Evolutionary conservation across 2,797 vertebrate genomes (phyloP), one percentile per base, ranked within the genome.

Genomic region (Enteromius anoplus): DNA sequence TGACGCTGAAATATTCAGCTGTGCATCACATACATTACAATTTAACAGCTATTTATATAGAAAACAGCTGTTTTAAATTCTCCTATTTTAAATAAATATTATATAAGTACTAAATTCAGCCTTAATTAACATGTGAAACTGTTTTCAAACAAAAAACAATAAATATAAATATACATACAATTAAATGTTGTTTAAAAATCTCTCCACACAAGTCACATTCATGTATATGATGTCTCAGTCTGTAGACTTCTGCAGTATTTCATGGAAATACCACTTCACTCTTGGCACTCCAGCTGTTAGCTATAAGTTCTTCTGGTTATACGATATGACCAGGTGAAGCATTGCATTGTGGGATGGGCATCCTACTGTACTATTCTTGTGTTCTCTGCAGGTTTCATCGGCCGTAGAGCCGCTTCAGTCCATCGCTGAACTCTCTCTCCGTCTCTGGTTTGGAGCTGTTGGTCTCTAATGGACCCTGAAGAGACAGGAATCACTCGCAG

Each of bases 321-420:
- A 58, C 23, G n/a, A 4, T n/a, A n/a, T 3, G 53, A 10, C n/a
- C 21, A 58, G n/a, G 51, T 55, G 51, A 55, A 58, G 32, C 19
- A 26, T 11, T 51, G 70, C 47, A 51, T 53, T 12, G 0, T 73
- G 71, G 71, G 71, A n/a, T 53, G 71, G 1, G 4, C 15, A 0
- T 19, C 15, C 7, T 10, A 42, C 32, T 0, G 64, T 73, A 49
- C 21, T n/a, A 2, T 10, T 34, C 37, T 65, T 58, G 80, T 65
- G 84, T 64, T n/a, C 11, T 53, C 81, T 81, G 64, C 90, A 99
- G 98, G 96, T 99, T 99, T 93, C 98, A 99, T 87, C 95, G 97
- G 91, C 98, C 98, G 21, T 99, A 95, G 94, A 58, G 66, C 9
- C 21, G 19, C 70, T 32, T 10, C 32, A 11, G 9, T 68, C 34